Evolutionary conservation across 1,140 invertebrate species (phyloP).

Genomic region (Diorhabda carinulata): DNA sequence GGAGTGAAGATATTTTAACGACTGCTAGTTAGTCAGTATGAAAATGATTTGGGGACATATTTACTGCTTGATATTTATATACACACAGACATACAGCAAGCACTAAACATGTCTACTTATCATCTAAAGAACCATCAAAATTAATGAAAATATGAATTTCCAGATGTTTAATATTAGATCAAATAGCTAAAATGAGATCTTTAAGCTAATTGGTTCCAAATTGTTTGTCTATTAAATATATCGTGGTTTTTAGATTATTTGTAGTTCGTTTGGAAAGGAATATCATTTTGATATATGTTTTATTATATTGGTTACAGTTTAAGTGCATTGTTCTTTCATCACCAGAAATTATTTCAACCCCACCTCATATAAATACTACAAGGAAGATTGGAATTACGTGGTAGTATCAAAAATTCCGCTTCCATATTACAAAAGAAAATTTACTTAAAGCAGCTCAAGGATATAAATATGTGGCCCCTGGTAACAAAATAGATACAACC

Average conservation of each 20-base stretch:
- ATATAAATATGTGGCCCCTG: no score
- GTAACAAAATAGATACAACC: no score
- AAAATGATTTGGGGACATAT: constrained; percentile 31
- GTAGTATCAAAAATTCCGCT: no score
- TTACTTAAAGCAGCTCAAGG: no score
- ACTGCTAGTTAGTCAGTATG: constrained; percentile 27
- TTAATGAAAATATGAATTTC: constrained; percentile 22
- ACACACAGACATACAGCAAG: not conserved
- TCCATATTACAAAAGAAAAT: no score
- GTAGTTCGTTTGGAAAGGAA: not conserved
- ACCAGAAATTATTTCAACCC: no score
- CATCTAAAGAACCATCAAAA: constrained; percentile 18
- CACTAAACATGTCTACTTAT: constrained; percentile 28
- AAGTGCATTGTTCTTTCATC: no score
- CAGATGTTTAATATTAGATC: constrained; percentile 20
- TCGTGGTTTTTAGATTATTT: constrained; percentile 4
- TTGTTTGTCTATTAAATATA: constrained; percentile 12
- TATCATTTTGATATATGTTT: not conserved
- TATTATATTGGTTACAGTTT: not conserved
- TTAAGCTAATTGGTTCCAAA: constrained; percentile 20
- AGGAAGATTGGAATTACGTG: no score
- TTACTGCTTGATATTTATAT: constrained; percentile 31
- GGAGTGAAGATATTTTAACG: constrained; percentile 29
- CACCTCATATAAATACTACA: no score
- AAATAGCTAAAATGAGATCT: constrained; percentile 6